These are phyloP conservation scores for Antheraea mylitta DNA, from an alignment of 1,140 invertebrate species.

Conservation along the genomic window DNA sequence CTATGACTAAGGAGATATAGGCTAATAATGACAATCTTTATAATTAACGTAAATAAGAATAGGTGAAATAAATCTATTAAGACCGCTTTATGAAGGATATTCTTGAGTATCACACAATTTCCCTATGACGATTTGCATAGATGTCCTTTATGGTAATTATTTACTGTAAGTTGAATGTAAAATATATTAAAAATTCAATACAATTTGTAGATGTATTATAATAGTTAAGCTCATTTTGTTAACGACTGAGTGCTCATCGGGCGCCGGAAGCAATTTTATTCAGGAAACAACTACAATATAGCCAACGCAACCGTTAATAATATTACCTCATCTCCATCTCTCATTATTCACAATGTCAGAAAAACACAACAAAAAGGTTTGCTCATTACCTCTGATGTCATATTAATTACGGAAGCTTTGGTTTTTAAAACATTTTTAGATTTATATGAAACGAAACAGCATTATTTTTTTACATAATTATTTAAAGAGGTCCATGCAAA, in stretches of 20 bases:
- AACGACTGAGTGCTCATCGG: neutral
- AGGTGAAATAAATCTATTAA: too few species aligned
- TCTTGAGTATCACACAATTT: too few species aligned
- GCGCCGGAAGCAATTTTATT: constrained; percentile 45
- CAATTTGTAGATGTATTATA: neutral
- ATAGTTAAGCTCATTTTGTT: neutral
- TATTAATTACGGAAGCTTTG: neutral
- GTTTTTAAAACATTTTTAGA: neutral
- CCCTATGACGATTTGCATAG: too few species aligned
- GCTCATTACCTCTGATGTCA: neutral
- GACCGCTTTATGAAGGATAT: too few species aligned
- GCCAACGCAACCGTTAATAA: constrained; percentile 33
- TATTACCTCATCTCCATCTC: constrained; percentile 46
- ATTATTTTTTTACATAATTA: too few species aligned
- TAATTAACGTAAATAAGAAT: too few species aligned
- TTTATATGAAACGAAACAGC: too few species aligned
- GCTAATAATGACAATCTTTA: too few species aligned
- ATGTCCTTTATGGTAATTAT: too few species aligned
- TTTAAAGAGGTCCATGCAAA: too few species aligned
- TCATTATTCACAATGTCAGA: constrained; percentile 52
- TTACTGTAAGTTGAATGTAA: too few species aligned
- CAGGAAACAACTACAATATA: constrained; percentile 43
- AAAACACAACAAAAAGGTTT: constrained; percentile 11
- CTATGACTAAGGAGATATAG: too few species aligned
- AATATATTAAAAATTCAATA: neutral